phyloP scores from a whole-genome alignment of 2,113 vertebrate genomes.

The Harpagus bidentatus region DNA sequence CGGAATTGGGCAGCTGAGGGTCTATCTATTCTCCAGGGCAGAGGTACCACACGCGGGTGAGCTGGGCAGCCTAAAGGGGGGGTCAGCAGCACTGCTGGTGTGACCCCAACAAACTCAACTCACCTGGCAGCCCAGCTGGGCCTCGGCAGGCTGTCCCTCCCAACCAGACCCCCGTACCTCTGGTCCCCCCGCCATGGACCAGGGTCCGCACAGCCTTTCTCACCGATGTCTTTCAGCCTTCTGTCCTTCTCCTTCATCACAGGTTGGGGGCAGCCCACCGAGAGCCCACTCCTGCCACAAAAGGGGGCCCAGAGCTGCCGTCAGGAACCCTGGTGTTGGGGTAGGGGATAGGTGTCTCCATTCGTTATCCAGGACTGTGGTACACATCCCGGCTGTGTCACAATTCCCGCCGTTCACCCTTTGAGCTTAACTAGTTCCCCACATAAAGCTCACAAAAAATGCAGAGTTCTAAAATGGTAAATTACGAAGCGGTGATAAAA shows the following conservation, averaged over 20 bases:
- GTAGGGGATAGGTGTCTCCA: neutral
- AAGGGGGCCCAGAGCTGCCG: neutral
- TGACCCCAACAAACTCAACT: neutral
- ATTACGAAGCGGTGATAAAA: neutral
- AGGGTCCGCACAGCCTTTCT: neutral
- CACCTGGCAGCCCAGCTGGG: neutral
- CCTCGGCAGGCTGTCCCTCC: neutral
- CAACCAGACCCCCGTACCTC: rapidly evolving
- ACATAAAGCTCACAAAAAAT: neutral
- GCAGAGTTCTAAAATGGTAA: neutral
- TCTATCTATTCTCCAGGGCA: neutral
- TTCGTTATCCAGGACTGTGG: neutral
- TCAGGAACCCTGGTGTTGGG: rapidly evolving
- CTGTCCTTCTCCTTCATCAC: neutral
- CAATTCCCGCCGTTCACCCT: neutral
- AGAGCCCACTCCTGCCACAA: neutral
- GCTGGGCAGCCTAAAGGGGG: neutral
- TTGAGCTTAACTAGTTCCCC: neutral
- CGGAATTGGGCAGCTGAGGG: neutral
- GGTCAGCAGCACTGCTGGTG: neutral
- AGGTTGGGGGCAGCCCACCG: rapidly evolving
- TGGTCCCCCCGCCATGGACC: no score
- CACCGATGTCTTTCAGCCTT: neutral
- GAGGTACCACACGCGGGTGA: rapidly evolving
- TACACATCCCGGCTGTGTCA: neutral